Percentiles rank a stretch among this genome's conserved stretches.
Conservation (phyloP, 2,797 vertebrate genomes). For the Harpagifer antarcticus region DNA sequence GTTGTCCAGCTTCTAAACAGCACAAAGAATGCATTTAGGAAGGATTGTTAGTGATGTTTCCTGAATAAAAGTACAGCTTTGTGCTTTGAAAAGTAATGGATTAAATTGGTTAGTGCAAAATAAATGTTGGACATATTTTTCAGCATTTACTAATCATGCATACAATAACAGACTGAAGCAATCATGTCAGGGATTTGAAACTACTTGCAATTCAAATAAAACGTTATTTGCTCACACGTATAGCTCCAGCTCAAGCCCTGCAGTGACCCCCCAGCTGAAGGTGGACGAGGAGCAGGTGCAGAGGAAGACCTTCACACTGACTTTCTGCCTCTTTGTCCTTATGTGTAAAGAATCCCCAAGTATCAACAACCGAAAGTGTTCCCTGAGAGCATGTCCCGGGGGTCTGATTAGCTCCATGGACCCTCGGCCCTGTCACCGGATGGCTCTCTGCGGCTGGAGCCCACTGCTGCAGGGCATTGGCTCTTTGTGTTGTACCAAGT, state of each 20-base stretch:
- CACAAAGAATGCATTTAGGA: not conserved
- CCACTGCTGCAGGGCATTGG: conserved; percentile 51
- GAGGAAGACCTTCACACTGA: conserved; percentile 65
- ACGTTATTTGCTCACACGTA: not conserved
- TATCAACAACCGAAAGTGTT: conserved; percentile 70
- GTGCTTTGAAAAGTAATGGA: not conserved
- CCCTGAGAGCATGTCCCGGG: conserved; percentile 71
- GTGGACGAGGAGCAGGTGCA: conserved; percentile 32
- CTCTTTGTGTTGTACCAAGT: conserved; percentile 50
- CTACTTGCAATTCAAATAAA: conserved; percentile 20
- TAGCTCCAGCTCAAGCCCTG: conserved; percentile 23
- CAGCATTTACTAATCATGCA: conserved; percentile 2
- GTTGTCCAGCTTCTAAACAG: conserved; percentile 16
- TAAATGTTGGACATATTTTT: not conserved
- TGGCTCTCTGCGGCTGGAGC: conserved; percentile 57
- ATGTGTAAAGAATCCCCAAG: conserved; percentile 65
- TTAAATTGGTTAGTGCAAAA: not conserved
- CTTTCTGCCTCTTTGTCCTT: conserved; percentile 62
- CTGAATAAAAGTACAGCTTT: not conserved
- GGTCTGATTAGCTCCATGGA: conserved; percentile 78
- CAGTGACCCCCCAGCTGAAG: conserved; percentile 35
- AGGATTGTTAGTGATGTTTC: not conserved
- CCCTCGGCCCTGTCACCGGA: conserved; percentile 60
- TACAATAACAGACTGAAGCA: not conserved
- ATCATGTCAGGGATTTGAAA: not conserved